Evolutionary conservation across 2,113 vertebrate genomes (phyloP), one percentile per base, ranked within the genome.

Genomic region (Diadophis punctatus): DNA sequence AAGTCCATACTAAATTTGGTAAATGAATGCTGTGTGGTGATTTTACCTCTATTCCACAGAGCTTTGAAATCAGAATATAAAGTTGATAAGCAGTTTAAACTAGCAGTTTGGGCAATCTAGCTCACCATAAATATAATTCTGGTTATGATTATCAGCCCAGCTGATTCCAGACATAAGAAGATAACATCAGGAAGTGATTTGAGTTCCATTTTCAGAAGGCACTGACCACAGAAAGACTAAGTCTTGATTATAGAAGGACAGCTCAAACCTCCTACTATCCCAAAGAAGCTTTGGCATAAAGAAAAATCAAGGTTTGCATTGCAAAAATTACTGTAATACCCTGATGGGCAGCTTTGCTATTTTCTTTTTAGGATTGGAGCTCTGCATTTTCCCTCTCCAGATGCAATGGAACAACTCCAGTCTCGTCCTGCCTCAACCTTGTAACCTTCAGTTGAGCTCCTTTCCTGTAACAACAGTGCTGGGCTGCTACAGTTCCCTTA

Each of bases 101-200:
- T 53, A 87, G 94, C 90, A 11, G 92, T 51, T 3, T 89, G 43
- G 74, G 90, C 22, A 25, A 80, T 49, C 46, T n/a, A 84, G 4
- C 1, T 0, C 86, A 63, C 30, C 91, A 43, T 56, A 3, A 91
- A 85, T 8, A 90, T 30, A 90, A 86, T 39, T 0, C 43, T 89
- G 56, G 60, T 94, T 90, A 88, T 93, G 88, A 89, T 87, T 92
- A 94, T 52, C n/a, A 23, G 0, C n/a, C 34, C 25, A 89, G 68
- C 34, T 10, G 46, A 30, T 30, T 39, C 34, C 51, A 46, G 7
- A 25, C 3, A 27, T 20, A 16, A 9, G 22, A 10, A 20, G 0
- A 0, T 0, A 34, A 0, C 39, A 22, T 93, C 55, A 90, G 52
- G 16, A 85, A 23, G 56, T 0, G 90, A 7, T 88, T 58, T 27